Base-by-base conservation (phyloP, 1,140 invertebrate genomes). In the Drosophila biarmipes region DNA sequence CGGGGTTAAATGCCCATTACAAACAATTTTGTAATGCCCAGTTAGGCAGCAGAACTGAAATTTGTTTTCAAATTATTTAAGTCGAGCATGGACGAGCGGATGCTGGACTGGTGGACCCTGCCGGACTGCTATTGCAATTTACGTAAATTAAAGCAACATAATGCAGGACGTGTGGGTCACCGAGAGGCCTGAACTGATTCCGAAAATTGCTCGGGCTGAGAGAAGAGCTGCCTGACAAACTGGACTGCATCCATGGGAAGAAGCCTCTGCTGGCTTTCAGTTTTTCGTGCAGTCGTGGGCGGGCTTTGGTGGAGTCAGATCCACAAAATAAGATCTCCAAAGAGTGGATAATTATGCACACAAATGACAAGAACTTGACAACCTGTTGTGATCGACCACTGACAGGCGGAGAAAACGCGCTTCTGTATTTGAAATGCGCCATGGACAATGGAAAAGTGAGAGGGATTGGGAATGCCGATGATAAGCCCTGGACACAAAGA, bases 61-160 rank as follows among this genome's bases (percentile, higher is more conserved):
- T 86, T 86, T 86, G 82, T 86, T 86, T 87, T 87, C 82, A 87
- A 82, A 86, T 86, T 86, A 86, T 86, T 86, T 82, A 86, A 86
- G 82, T 86, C 82, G 82, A 86, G 82, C 82, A 86, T 58, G 67
- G 73, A 59, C 37, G 57, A 43, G 56, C 52, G 49, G 37, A 45
- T 48, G 66, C 59, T 14, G 40, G 17, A 29, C 59, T 8, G 10
- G 29, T 64, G 74, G 12, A 37, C 35, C 11, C 17, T 0, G 11
- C 52, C n/a, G 59, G 15, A 15, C 53, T 67, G 77, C 78, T 56
- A 66, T 63, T 57, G 78, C 82, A 87, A 86, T 87, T 86, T 86
- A 86, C 49, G 68, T 68, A 82, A 87, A 87, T 87, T 87, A 86
- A 86, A 78, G 68, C 51, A 86, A 86, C 82, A 86, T 86, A 86